These are phyloP conservation scores for Rhinichthys osculus DNA, from an alignment of 2,797 vertebrate species.

Conservation along the genomic window DNA sequence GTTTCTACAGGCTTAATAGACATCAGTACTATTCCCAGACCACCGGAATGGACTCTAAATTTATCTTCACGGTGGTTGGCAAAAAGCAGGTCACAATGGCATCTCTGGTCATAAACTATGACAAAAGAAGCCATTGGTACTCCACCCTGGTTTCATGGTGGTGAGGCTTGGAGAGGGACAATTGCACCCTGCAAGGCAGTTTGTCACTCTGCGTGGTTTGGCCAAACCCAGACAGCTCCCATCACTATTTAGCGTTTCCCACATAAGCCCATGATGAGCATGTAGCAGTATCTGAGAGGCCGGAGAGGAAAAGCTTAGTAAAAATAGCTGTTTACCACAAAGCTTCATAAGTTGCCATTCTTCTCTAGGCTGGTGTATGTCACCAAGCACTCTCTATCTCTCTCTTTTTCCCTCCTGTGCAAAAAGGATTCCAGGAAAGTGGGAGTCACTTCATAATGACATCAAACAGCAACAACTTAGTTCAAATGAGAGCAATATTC, in stretches of 20 bases:
- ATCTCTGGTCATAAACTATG: slow-evolving; percentile 46
- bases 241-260: slow-evolving; percentile 64
- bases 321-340: slow-evolving; percentile 57
- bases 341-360: slow-evolving; percentile 59
- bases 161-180: slow-evolving; percentile 67
- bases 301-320: slow-evolving; percentile 60
- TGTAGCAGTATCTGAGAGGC: slow-evolving; percentile 64
- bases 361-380: slow-evolving; percentile 21
- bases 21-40: slow-evolving; percentile 29
- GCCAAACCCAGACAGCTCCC: slow-evolving; percentile 71
- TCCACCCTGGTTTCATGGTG: slow-evolving; percentile 74
- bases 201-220: slow-evolving; percentile 67
- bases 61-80: slow-evolving; percentile 64
- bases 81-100: slow-evolving; percentile 59
- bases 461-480: slow-evolving; percentile 26
- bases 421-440: slow-evolving; percentile 32
- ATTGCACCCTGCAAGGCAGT: slow-evolving; percentile 69
- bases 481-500: slow-evolving; percentile 10
- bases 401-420: not conserved
- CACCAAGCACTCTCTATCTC: not conserved
- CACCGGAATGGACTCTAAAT: slow-evolving; percentile 62
- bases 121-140: slow-evolving; percentile 60
- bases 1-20: slow-evolving; percentile 18
- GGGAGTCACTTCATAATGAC: slow-evolving; percentile 35
- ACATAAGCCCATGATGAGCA: slow-evolving; percentile 74